Conservation (phyloP, 2,797 vertebrate genomes). For the Ptychadena robeensis region DNA sequence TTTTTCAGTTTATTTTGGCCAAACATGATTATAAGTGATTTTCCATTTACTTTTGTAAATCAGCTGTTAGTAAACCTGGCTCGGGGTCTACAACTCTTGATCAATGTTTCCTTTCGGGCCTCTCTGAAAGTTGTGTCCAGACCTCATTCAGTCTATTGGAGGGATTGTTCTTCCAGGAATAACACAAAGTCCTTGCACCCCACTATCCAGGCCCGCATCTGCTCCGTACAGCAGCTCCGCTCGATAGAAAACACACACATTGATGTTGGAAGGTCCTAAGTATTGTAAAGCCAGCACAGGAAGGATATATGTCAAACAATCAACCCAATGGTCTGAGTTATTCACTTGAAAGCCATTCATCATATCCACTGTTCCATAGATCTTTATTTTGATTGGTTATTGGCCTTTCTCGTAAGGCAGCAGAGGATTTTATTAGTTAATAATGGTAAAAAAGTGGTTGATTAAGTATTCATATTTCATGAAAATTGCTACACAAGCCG, state of each 20-base stretch:
- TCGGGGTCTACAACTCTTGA: neutral
- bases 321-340: conserved; percentile 22
- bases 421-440: conserved; percentile 55
- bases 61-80: neutral
- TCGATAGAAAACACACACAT: conserved; percentile 32
- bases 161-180: conserved; percentile 6
- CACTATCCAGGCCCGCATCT: conserved; percentile 31
- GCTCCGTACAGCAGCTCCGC: neutral
- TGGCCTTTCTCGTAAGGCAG: conserved; percentile 47
- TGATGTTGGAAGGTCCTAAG: neutral
- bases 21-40: neutral
- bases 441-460: conserved; percentile 58
- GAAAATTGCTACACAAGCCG: conserved; percentile 56
- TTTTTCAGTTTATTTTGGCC: neutral
- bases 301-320: conserved; percentile 18
- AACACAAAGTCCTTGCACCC: neutral
- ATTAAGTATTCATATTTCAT: conserved; percentile 61
- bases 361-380: conserved; percentile 41
- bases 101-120: conserved; percentile 9
- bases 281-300: conserved; percentile 19
- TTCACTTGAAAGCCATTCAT: conserved; percentile 41
- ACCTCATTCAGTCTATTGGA: neutral
- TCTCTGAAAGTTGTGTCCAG: neutral
- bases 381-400: conserved; percentile 53
- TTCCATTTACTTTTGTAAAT: no score